Base-by-base conservation (phyloP, 2,797 vertebrate species). In the Linurgus olivaceus region DNA sequence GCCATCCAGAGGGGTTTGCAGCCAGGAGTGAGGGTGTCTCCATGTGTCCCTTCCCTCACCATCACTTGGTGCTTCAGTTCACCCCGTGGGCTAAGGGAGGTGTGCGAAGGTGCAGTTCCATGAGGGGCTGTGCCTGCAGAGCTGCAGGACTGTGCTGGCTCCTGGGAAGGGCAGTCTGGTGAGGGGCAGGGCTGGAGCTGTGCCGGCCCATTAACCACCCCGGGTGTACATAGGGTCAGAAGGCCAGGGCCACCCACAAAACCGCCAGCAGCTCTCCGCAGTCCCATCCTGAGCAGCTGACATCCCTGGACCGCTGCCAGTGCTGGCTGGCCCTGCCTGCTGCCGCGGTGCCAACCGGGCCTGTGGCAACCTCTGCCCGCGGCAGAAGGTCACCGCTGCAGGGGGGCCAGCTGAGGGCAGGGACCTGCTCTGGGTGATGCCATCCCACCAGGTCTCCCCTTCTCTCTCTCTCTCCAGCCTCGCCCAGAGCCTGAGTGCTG, bases 121-220 rank as follows among this genome's bases (percentile, higher is more conserved):
- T 0, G 5, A 42, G 65, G 2, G 13, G 48, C 51, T 0, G 1
- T 45, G 40, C 58, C 45, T 7, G 17, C 8, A 0, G 2, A 42
- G 61, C 73, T 8, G 5, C 63, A 3, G 65, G 57, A 79, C 68
- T 0, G 0, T 40, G 75, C 33, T 28, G 65, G 40, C 37, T 91
- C 75, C 59, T 0, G 1, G 73, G 66, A 68, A 91, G 29, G 81
- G 80, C 78, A 61, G 54, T 26, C 5, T 65, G 74, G 62, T 0
- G 24, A 24, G 67, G 88, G 66, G 59, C 85, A 91, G 78, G 72
- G 23, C 65, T 8, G 18, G 87, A 31, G 74, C 70, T 81, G 91
- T 94, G 92, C 94, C 19, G 72, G 86, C 75, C 94, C 90, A 96
- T 96, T 96, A 96, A 96, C 40, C 85, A 70, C 76, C 77, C 59